Evolutionary conservation across 2,888 invertebrate species (phyloP), one percentile per base, ranked within the genome.

Genomic region (Heliconius ismenius): DNA sequence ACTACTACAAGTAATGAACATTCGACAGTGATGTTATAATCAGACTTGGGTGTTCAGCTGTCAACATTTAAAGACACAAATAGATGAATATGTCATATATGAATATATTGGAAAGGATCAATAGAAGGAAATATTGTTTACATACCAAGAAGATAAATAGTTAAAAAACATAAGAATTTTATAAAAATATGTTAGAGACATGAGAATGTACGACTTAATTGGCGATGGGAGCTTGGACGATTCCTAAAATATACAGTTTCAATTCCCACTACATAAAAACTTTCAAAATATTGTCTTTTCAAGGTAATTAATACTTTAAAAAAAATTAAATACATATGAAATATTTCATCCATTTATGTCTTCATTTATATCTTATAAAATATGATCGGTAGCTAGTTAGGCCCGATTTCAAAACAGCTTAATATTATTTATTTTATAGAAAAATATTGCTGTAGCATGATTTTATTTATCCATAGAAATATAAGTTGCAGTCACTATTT

Each of bases 1-100:
- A 83, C 80, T 76, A 76, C 80, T 77, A 64, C 68, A 76, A 75
- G 80, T 79, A 78, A 76, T 79, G 81, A 84, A 83, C 83, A 83
- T 77, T 81, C 77, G 76, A 79, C 73, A 79, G 78, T 81, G 76
- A 79, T 80, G 78, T 80, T 79, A 76, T 80, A 77, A 69, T 83
- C 81, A 81, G 82, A 83, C 82, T 81, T 83, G 78, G 75, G 74
- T 78, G 63, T 76, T 75, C 75, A 65, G 76, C 72, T 74, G 74
- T 69, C n/a, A 63, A 63, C 15, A 64, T 13, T 28, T 49, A n/a
- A 72, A 24, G 60, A n/a, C 7, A 58, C 11, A 43, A 28, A 32
- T 54, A 21, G 15, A 69, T 21, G 26, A 24, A 68, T 54, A 43
- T 15, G 43, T 54, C 54, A 54, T 21, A 54, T 54, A 54, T 21